Evolutionary conservation across 2,113 vertebrate genomes (phyloP).

Genomic region (Sorex fumeus): DNA sequence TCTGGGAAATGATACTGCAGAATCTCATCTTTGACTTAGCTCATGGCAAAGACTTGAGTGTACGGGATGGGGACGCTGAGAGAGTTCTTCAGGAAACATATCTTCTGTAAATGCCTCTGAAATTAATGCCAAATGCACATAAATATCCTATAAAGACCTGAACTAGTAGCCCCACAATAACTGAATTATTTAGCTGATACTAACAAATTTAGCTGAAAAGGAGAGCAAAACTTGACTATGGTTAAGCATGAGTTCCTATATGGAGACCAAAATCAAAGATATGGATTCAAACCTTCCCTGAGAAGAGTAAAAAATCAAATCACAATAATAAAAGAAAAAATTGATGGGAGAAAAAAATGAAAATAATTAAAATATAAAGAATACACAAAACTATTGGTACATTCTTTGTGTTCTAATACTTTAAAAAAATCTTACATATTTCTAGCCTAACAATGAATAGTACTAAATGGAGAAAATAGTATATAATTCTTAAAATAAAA

Average conservation of each 20-base stretch:
- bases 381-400: no score
- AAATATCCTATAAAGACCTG: background rate
- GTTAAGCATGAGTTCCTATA: background rate
- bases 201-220: background rate
- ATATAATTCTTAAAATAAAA: background rate
- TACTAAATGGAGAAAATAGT: background rate
- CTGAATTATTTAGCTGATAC: background rate
- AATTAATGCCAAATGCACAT: background rate
- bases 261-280: background rate
- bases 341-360: background rate
- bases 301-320: background rate
- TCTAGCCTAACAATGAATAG: background rate
- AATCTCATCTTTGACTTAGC: background rate
- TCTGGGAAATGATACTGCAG: background rate
- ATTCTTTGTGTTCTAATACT: no score
- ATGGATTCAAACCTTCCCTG: background rate
- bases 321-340: background rate
- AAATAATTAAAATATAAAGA: background rate
- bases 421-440: background rate
- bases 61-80: background rate
- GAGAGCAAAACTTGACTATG: background rate
- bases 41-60: background rate
- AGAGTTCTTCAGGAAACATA: background rate
- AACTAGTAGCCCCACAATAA: no score
- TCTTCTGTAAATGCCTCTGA: background rate